A percentile compares a stretch with the other conserved stretches of the same genome.
Evolutionary conservation across 2,888 invertebrate genomes (phyloP).

Genomic region (Himalopsyche japonica): DNA sequence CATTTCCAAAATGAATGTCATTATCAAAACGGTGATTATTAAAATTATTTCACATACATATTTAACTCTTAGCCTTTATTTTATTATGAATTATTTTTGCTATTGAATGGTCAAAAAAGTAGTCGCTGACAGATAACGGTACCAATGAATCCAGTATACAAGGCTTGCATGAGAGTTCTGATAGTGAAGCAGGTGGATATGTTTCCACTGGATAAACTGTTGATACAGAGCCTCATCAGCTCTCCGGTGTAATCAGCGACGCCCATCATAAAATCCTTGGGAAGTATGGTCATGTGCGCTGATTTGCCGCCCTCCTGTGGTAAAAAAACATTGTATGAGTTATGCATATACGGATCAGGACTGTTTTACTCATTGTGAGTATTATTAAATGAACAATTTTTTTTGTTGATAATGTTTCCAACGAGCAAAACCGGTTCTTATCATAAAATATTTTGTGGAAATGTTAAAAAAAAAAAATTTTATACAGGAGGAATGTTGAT

Average conservation of each 20-base stretch:
- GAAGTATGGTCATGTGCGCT: conserved; percentile 46
- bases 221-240: conserved; percentile 86
- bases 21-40: no score
- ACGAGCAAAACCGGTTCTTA: no score
- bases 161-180: conserved; percentile 71
- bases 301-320: not conserved
- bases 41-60: no score
- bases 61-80: no score
- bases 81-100: no score
- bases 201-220: conserved; percentile 77
- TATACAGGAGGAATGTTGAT: not conserved
- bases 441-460: no score
- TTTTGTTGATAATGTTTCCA: no score
- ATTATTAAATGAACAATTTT: no score
- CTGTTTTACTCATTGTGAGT: no score
- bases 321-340: no score
- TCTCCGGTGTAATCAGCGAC: conserved; percentile 88
- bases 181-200: conserved; percentile 70
- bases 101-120: not conserved
- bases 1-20: no score
- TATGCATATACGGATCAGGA: no score
- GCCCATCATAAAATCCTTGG: conserved; percentile 70
- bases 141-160: conserved; percentile 68
- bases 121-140: not conserved
- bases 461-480: not conserved